Base-by-base conservation (phyloP, 1,140 invertebrate genomes). In the Arion vulgaris region DNA sequence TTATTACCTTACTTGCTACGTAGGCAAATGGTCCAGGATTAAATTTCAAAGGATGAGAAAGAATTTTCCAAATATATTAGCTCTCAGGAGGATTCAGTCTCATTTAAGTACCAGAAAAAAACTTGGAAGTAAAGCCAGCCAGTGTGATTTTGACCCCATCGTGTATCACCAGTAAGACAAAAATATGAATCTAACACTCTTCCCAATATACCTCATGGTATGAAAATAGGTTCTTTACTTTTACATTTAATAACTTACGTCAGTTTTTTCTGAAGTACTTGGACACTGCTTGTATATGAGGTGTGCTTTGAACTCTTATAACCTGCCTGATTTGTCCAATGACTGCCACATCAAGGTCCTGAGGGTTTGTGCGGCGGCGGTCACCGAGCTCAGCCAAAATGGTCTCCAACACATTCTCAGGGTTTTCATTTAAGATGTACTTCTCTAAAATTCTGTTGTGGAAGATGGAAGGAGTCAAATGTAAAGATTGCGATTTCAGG, bases 381-480 rank as follows among this genome's bases (percentile, higher is more conserved):
- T 85, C 74, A n/a, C 38, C 36, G 19, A 91, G 78, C 36, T 86
- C 68, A 51, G 85, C 51, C 0, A 88, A 82, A 1, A 87, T 86
- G 15, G 72, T 39, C 13, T 87, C 80, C n/a, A 91, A 38, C 23
- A 69, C 87, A 49, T 87, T 73, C 9, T 62, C 72, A 17, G 57
- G 80, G 4, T 82, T 49, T 34, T 87, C 89, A 83, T 88, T 81
- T 38, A 91, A 80, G 57, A 91, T 90, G 49, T 85, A 88, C 57
- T 88, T 84, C 71, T 91, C 90, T n/a, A 90, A 83, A n/a, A 91
- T 72, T 80, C 90, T 91, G 83, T 38, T 15, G 45, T 49, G 9
- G 9, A 49, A 49, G n/a, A 49, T 19, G 19, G 19, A 9, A 49
- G 45, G 19, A 49, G 45, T 49, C 45, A 49, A 49, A 49, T 49